Evolutionary conservation across 37 sponge, comb jelly and placozoan species (phyloP), one percentile per base, ranked within the genome.

Genomic region (Hormiphora californensis): DNA sequence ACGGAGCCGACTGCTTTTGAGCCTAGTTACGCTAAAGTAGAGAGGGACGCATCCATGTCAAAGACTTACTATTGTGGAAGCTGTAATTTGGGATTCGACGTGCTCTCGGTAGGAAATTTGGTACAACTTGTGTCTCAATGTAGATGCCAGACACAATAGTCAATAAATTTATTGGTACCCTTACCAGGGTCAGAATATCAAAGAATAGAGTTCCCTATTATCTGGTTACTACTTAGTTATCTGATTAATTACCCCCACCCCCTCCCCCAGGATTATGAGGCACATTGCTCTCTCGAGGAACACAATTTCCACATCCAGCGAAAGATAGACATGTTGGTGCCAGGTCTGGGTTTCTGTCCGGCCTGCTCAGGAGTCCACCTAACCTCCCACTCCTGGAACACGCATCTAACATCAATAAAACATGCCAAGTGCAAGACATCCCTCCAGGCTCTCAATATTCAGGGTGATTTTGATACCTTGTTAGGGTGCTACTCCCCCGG

Each of bases 321-420:
- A 2, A 39, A 46, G 15, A 73, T 73, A 8, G 35, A 73, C 25
- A 19, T 46, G 1, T 22, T 73, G 12, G 81, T 73, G 25, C 81
- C 81, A n/a, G 81, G 81, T 41, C 46, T 73, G 1, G 81, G 81
- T 1, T 73, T 73, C 81, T 73, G 81, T 36, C 36, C 81, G 5
- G 81, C 81, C 9, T 73, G 81, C 23, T 73, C 23, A n/a, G n/a
- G n/a, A n/a, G n/a, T n/a, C n/a, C n/a, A n/a, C n/a, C n/a, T n/a
- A n/a, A n/a, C n/a, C n/a, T n/a, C n/a, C n/a, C n/a, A n/a, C n/a
- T n/a, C n/a, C n/a, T n/a, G n/a, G n/a, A n/a, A n/a, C n/a, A n/a
- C n/a, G n/a, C n/a, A n/a, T n/a, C n/a, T n/a, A n/a, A n/a, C 81
- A 32, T 1, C 25, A 5, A 57, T 4, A 30, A 57, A 57, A 57